phyloP scores from a whole-genome alignment of 2,797 vertebrate genomes.

The Sebastes glaucus region DNA sequence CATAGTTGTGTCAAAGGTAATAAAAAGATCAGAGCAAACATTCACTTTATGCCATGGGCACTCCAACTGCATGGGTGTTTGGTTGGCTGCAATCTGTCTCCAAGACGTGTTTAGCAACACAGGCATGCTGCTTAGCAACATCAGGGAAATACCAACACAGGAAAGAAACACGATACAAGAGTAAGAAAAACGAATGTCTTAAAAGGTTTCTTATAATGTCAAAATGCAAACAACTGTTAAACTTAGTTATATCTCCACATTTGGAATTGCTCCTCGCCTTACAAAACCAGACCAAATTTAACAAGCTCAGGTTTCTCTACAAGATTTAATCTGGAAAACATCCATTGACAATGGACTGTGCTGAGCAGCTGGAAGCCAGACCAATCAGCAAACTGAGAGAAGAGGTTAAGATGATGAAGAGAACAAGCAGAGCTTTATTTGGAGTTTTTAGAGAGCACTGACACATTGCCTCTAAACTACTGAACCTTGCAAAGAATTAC shows the following conservation, averaged over 20 bases:
- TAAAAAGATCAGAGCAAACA: background rate
- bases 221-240: slow-evolving; percentile 18
- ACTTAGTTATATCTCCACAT: background rate
- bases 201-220: background rate
- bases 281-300: background rate
- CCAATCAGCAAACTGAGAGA: background rate
- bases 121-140: slow-evolving; percentile 66
- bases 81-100: slow-evolving; percentile 33
- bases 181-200: slow-evolving; percentile 12
- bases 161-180: slow-evolving; percentile 18
- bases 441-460: background rate
- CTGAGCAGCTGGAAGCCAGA: slow-evolving; percentile 3
- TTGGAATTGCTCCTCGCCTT: background rate
- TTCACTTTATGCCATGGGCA: background rate
- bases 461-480: background rate
- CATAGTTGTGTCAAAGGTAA: background rate
- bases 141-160: slow-evolving; percentile 45
- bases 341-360: background rate
- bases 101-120: slow-evolving; percentile 68
- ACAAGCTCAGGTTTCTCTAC: background rate
- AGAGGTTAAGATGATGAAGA: background rate
- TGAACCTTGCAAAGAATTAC: background rate
- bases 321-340: background rate
- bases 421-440: background rate
- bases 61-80: slow-evolving; percentile 1